phyloP scores from a whole-genome alignment of 1,140 invertebrate genomes.

The Maniola jurtina region DNA sequence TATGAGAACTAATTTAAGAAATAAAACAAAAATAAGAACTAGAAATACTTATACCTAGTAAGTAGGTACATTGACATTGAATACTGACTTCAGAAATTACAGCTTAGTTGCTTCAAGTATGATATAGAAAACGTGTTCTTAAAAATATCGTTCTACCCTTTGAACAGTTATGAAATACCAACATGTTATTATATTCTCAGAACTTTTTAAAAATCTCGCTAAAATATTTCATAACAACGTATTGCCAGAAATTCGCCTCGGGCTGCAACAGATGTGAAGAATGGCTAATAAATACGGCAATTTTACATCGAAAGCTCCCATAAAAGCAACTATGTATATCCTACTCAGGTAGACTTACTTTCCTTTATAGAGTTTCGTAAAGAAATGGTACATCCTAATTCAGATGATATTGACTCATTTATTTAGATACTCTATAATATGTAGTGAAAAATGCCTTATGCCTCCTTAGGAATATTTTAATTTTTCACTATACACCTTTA shows the following conservation, averaged over 20 bases:
- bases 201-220: constrained; percentile 4
- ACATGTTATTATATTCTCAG: background rate
- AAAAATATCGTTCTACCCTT: background rate
- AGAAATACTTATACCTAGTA: too few relatives aligned
- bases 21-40: too few relatives aligned
- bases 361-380: background rate
- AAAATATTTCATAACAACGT: constrained; percentile 5
- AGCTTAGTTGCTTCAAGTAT: too few relatives aligned
- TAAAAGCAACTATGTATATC: background rate
- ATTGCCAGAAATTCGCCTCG: constrained; percentile 8
- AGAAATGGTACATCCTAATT: background rate
- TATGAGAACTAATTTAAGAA: too few relatives aligned
- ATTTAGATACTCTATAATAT: too few relatives aligned
- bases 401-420: too few relatives aligned
- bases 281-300: constrained; percentile 45
- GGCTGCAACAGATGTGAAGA: constrained; percentile 4
- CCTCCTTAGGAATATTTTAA: too few relatives aligned
- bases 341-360: background rate
- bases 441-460: too few relatives aligned
- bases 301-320: background rate
- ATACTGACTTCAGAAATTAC: too few relatives aligned
- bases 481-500: too few relatives aligned
- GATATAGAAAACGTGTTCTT: background rate
- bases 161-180: background rate
- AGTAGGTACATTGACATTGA: too few relatives aligned